Base-by-base conservation (phyloP, 2,797 vertebrate species). In the Oreortyx pictus region DNA sequence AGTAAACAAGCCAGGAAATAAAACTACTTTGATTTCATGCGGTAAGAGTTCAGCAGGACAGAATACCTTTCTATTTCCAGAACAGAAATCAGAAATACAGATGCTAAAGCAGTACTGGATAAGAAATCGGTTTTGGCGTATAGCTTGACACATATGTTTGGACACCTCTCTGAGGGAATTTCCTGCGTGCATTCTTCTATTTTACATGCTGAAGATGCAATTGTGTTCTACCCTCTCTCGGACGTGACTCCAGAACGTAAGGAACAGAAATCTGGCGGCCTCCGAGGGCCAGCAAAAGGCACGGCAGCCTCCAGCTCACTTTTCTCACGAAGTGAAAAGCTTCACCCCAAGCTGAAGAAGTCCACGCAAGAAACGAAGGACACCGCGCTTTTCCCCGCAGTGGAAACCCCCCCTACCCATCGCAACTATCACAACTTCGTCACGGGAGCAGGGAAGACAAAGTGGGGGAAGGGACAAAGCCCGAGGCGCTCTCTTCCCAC, bases 391-490 rank as follows among this genome's bases (percentile, higher is more conserved):
- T 79, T 41, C 62, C 29, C 6, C 59, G 73, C 33, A 43, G 24
- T 49, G 92, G 84, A 94, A 94, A 93, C 91, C 90, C 14, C 14
- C 18, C 62, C 24, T 8, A 43, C 29, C 91, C 93, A 95, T 39
- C 86, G 60, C 39, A 76, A 94, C 92, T 84, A 95, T 39, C 86
- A 62, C 39, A 76, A 94, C 92, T 84, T 94, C 85, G 66, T 41
- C 62, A 35, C 52, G 11, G 7, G 2, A 43, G 75, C 47, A 43
- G 16, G 14, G 24, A 54, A 49, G 8, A 9, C 37, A 41, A 13
- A 14, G 15, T 4, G 5, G 7, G 5, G 29, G 12, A 35, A 41
- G 18, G 3, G 4, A 54, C 18, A 73, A 79, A 82, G n/a, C n/a
- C 73, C 18, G 15, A 14, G 29, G 67, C 5, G 4, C 18, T 60